These are phyloP conservation scores for Adelosebastes latens DNA, from an alignment of 2,797 vertebrate species.

Conservation along the genomic window DNA sequence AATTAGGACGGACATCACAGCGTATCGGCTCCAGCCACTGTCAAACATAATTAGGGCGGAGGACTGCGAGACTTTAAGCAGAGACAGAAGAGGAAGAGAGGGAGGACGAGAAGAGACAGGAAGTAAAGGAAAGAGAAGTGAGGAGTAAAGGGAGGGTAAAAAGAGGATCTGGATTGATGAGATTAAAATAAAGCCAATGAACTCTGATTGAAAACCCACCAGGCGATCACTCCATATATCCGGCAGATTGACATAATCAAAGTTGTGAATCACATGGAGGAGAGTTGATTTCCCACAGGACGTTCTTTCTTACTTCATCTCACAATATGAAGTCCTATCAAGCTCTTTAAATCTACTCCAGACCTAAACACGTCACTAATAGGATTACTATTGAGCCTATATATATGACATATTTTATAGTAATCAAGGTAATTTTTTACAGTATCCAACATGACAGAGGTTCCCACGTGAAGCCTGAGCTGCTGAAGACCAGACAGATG, in stretches of 20 bases:
- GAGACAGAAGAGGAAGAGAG: neutral
- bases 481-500: neutral
- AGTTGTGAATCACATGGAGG: constrained; percentile 38
- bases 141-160: neutral
- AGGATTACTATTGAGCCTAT: constrained; percentile 7
- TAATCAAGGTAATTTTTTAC: neutral
- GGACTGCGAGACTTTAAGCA: constrained; percentile 3
- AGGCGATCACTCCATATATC: neutral
- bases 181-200: constrained; percentile 29
- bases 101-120: neutral
- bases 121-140: neutral
- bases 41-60: constrained; percentile 53
- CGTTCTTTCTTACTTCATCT: constrained; percentile 15
- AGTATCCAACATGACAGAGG: neutral
- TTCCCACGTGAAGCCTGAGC: neutral
- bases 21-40: constrained; percentile 35
- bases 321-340: constrained; percentile 5
- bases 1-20: constrained; percentile 54
- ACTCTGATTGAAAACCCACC: neutral
- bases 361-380: neutral
- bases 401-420: neutral
- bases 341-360: constrained; percentile 29
- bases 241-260: constrained; percentile 30
- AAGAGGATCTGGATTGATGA: constrained; percentile 4
- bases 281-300: constrained; percentile 43